phyloP scores from a whole-genome alignment of 1,140 invertebrate genomes.

The Pseudomyrmex sp. region DNA sequence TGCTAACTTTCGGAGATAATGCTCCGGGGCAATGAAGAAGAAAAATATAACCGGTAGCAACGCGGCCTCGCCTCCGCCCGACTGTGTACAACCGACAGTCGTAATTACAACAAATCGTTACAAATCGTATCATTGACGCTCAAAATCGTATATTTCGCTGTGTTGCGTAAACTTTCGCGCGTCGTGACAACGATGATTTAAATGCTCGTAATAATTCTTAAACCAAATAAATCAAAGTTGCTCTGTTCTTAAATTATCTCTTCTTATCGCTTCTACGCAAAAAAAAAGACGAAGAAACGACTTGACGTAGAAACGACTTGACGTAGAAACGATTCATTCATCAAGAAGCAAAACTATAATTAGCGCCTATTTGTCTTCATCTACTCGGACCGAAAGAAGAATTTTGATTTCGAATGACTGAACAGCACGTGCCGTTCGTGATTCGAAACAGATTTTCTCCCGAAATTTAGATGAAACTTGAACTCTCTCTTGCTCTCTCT shows the following conservation, averaged over 20 bases:
- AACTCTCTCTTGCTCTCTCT: no score
- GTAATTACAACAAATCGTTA: slow-evolving; percentile 50
- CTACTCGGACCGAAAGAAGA: slow-evolving; percentile 13
- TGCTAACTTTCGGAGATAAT: slow-evolving; percentile 70
- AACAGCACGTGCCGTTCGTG: slow-evolving; percentile 32
- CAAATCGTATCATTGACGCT: background rate
- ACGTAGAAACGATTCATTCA: background rate
- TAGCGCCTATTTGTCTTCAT: slow-evolving; percentile 41
- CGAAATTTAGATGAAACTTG: slow-evolving; percentile 17
- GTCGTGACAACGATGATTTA: background rate
- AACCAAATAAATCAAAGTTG: background rate
- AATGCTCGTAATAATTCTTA: slow-evolving; percentile 32
- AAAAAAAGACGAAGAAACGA: slow-evolving; percentile 5
- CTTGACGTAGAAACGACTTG: no score
- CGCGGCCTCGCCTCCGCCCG: background rate
- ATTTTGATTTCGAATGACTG: slow-evolving; percentile 7
- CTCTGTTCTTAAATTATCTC: slow-evolving; percentile 20
- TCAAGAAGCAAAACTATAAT: slow-evolving; percentile 29
- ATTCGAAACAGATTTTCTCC: slow-evolving; percentile 54
- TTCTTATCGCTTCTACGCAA: background rate
- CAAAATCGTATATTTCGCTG: slow-evolving; percentile 5
- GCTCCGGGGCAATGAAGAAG: slow-evolving; percentile 69
- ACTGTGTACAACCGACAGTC: slow-evolving; percentile 3
- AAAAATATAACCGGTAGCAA: slow-evolving; percentile 60
- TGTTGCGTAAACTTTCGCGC: slow-evolving; percentile 2